Evolutionary conservation across 2,797 vertebrate genomes (phyloP), one percentile per base, ranked within the genome.

Genomic region (Apogon talboti): DNA sequence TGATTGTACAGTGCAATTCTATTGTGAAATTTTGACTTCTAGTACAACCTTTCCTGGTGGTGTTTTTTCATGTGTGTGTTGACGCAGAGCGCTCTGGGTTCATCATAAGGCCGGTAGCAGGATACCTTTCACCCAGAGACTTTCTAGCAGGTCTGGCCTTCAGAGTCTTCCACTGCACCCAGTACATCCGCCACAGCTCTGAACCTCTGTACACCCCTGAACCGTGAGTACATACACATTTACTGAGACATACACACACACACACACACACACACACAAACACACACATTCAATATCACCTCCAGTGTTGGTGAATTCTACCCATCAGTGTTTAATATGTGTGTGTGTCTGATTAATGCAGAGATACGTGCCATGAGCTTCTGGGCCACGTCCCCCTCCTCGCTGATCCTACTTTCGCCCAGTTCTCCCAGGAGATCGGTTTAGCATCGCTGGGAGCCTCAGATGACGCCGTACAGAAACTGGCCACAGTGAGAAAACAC

Each of bases 101-200:
- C 83, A 95, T 92, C 74, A 96, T 98, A 42, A 94, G 95, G 66
- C 97, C 97, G 0, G 96, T 98, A 19, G 96, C 96, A 28, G 97
- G 97, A 16, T 98, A 98, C 67, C 89, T 98, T 37, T 97, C 97
- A 0, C 96, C 97, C 4, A 91, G 97, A 77, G 96, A 98, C 82
- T 98, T 98, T 83, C 89, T 98, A 57, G 96, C 97, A 37, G 97
- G 96, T 6, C 88, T 98, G 83, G 97, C 97, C 15, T 98, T 98
- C 86, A 93, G 97, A 70, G 96, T 98, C 44, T 98, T 98, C 67
- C 96, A 98, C 91, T 98, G 97, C 75, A 98, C 97, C 52, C 97
- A 98, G 14, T 98, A 98, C 7, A 92, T 98, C 64, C 93, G 96
- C 4, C 97, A 98, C 91, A 95, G 95, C 84, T 96, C 96, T 0